These are phyloP conservation scores for Platanista minor DNA, from an alignment of 2,113 vertebrate genomes.

Conservation along the genomic window DNA sequence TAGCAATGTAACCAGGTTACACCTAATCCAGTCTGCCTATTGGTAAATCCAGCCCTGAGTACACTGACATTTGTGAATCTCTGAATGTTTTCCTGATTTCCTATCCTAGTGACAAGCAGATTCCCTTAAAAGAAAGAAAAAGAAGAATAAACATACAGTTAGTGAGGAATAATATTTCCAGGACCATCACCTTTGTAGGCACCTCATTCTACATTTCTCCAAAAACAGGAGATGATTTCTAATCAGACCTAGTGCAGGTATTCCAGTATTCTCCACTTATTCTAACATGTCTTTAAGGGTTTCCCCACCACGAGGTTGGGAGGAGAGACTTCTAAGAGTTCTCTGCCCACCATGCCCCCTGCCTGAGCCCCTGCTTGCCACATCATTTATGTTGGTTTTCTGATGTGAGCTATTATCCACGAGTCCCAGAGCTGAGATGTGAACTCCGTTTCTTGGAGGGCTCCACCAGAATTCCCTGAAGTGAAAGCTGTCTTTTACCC, in stretches of 20 bases:
- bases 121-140: neutral
- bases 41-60: neutral
- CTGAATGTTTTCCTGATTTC: neutral
- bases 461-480: conserved; percentile 83
- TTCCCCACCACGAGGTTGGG: neutral
- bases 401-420: conserved; percentile 79
- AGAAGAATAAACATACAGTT: neutral
- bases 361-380: conserved; percentile 66
- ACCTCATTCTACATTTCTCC: neutral
- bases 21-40: neutral
- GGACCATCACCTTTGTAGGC: neutral
- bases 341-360: neutral
- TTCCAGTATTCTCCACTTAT: neutral
- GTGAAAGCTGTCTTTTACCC: conserved; percentile 79
- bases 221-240: neutral
- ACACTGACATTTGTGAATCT: neutral
- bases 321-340: neutral
- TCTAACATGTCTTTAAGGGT: neutral
- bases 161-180: neutral
- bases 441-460: conserved; percentile 76
- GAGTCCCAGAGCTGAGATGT: conserved; percentile 75
- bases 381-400: conserved; percentile 79
- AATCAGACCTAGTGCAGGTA: neutral
- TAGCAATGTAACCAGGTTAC: neutral
- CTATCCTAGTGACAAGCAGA: neutral